Evolutionary conservation across 2,113 vertebrate genomes (phyloP).

Genomic region (Noturus placidus): DNA sequence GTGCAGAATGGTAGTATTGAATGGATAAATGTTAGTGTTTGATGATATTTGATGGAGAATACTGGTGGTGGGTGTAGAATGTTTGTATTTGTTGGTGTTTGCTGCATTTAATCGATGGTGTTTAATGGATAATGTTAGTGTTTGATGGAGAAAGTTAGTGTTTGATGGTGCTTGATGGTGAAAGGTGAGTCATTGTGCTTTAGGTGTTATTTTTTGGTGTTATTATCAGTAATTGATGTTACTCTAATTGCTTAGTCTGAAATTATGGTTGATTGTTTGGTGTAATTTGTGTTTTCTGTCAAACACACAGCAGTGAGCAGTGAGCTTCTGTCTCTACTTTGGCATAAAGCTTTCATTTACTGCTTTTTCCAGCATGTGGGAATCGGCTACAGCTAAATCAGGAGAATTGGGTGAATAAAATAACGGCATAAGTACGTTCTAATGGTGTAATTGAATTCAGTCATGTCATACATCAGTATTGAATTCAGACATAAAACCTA

Average conservation of each 20-base stretch:
- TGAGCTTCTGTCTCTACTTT: background rate
- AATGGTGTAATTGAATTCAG: background rate
- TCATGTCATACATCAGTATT: background rate
- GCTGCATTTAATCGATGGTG: background rate
- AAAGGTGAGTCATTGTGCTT: background rate
- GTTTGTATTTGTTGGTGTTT: background rate
- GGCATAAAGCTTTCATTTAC: background rate
- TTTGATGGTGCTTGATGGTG: background rate
- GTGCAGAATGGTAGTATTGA: background rate
- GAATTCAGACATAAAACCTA: background rate
- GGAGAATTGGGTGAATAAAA: background rate
- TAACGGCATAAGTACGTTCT: background rate
- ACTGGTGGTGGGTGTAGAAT: background rate
- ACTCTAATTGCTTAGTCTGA: background rate
- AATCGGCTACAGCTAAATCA: background rate
- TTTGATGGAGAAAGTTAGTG: background rate
- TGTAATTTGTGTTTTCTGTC: background rate
- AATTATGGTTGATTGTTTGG: background rate
- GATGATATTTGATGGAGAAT: background rate
- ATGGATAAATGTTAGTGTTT: background rate
- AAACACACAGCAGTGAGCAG: background rate
- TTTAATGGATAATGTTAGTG: background rate
- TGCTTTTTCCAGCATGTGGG: background rate
- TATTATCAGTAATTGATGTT: constrained; percentile 1
- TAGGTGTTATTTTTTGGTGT: background rate